Evolutionary conservation across 2,113 vertebrate genomes (phyloP).

Genomic region (Dolichotis patagonum): DNA sequence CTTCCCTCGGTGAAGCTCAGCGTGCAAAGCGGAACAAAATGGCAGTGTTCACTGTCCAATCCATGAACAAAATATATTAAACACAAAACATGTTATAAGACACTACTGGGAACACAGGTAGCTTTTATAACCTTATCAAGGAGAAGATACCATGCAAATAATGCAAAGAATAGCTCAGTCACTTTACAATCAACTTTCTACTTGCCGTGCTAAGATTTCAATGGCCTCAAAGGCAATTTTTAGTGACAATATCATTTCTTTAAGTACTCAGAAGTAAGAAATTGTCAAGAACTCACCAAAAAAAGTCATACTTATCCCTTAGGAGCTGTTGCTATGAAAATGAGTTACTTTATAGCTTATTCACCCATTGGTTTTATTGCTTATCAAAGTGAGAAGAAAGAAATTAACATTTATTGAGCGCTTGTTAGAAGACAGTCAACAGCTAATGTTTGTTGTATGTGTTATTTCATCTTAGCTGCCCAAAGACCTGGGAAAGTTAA

Average conservation of each 20-base stretch:
- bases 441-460: background rate
- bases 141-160: background rate
- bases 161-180: background rate
- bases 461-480: constrained; percentile 24
- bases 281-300: constrained; percentile 58
- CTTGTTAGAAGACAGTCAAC: background rate
- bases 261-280: constrained; percentile 39
- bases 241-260: constrained; percentile 44
- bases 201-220: constrained; percentile 30
- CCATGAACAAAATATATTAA: background rate
- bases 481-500: background rate
- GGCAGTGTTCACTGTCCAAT: background rate
- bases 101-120: background rate
- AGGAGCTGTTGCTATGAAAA: constrained; percentile 51
- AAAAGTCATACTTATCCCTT: constrained; percentile 25
- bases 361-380: constrained; percentile 48
- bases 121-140: background rate
- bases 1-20: background rate
- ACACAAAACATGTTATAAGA: background rate
- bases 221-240: constrained; percentile 38
- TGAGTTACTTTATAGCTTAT: background rate
- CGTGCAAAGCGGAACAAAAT: background rate
- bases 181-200: constrained; percentile 43
- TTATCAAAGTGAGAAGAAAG: constrained; percentile 45
- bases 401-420: constrained; percentile 50